Conservation (phyloP, 2,113 vertebrate genomes). For the Marmota monax region DNA sequence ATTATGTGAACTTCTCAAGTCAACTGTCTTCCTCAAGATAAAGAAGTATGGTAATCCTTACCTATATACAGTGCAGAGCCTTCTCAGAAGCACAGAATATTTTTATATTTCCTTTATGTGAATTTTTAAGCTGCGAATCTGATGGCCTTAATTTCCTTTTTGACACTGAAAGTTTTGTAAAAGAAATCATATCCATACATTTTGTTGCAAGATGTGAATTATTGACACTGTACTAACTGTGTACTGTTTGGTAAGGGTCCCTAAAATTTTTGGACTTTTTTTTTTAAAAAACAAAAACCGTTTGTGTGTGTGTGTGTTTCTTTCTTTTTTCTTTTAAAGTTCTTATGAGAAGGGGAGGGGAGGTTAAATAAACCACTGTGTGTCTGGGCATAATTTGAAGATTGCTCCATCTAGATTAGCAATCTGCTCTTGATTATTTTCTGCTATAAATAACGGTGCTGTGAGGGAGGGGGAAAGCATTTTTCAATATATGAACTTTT, state of each 20-base stretch:
- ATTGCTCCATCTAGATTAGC: constrained; percentile 72
- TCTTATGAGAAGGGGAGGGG: constrained; percentile 73
- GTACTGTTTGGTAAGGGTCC: constrained; percentile 77
- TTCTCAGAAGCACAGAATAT: constrained; percentile 89
- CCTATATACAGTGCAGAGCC: constrained; percentile 85
- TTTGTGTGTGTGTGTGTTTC: background rate
- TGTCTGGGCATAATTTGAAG: constrained; percentile 78
- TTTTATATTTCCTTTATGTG: constrained; percentile 87
- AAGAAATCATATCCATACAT: constrained; percentile 79
- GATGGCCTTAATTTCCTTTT: constrained; percentile 89
- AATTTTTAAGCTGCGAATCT: constrained; percentile 86
- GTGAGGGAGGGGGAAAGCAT: constrained; percentile 77
- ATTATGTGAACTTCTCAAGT: constrained; percentile 90
- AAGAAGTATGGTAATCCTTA: constrained; percentile 73
- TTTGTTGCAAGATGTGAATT: constrained; percentile 84
- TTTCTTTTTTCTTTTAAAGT: constrained; percentile 71
- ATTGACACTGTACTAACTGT: constrained; percentile 77
- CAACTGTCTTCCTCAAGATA: constrained; percentile 72
- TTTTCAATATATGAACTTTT: constrained; percentile 85
- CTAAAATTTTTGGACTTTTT: constrained; percentile 74
- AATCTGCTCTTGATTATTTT: constrained; percentile 79
- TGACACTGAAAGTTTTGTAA: constrained; percentile 84
- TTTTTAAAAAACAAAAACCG: background rate
- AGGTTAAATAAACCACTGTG: constrained; percentile 82
- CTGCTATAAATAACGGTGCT: constrained; percentile 85